Base-by-base conservation (phyloP, 2,797 vertebrate species). In the Hypotaenidia okinawae region DNA sequence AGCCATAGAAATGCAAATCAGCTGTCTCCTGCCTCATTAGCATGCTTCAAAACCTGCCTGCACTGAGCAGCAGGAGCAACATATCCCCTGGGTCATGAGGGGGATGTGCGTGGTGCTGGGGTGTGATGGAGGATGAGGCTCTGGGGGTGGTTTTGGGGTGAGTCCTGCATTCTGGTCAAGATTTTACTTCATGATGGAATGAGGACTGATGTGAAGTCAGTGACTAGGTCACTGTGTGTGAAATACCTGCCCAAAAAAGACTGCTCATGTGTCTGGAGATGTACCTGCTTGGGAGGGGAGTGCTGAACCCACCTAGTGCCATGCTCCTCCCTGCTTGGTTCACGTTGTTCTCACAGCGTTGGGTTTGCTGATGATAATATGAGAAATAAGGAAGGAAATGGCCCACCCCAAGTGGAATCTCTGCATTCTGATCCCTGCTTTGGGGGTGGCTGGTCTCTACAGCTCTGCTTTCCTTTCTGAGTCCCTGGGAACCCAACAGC, bases 1-100 rank as follows among this genome's bases (percentile, higher is more conserved):
- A 70, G 74, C 88, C 73, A 64, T 25, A 63, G 83, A 94, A 66
- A 94, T 95, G 95, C 88, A 90, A 66, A 95, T 90, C 37, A 57
- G 69, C 84, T 5, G 2, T 30, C 45, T n/a, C 69, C 70, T 28
- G 62, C 57, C 74, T 88, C 86, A 16, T 87, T 76, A 73, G 3
- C 35, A 10, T 67, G 77, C 92, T 58, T 49, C 80, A 35, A 66
- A 87, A 62, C 61, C 80, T 89, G 85, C 83, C 69, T 61, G 43
- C 1, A 23, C 72, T 5, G 54, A 32, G 32, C 39, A 5, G 62
- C 1, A 3, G 57, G 55, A 83, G 61, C 61, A 33, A 15, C 33
- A 6, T 11, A 3, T 33, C 37, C 49, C 75, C 58, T 12, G 61
- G 52, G 32, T 10, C 3, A 5, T 0, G 0, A 0, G 23, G 61